Evolutionary conservation across 2,888 invertebrate genomes (phyloP).

Genomic region (Flexamia atlantica): DNA sequence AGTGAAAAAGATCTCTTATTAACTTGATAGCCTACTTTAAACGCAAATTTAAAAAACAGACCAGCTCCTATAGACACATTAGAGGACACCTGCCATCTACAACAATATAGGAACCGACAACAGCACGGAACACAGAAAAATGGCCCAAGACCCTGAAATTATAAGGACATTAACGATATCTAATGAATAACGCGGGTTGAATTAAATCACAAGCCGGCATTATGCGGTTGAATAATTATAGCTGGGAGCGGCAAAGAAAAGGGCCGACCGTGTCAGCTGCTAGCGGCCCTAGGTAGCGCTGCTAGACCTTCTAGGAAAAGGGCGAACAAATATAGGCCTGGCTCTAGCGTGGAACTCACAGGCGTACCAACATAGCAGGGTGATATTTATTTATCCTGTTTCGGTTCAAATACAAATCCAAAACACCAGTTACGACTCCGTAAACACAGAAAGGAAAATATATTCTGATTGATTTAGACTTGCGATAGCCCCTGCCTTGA

Average conservation of each 20-base stretch:
- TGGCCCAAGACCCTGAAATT: slow-evolving; percentile 4
- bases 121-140: not conserved
- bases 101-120: slow-evolving; percentile 6
- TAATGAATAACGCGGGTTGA: slow-evolving; percentile 44
- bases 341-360: slow-evolving; percentile 4
- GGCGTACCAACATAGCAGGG: not conserved
- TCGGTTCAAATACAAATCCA: no score
- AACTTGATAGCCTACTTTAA: no score
- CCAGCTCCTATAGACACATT: no score
- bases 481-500: no score
- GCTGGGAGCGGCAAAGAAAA: slow-evolving; percentile 21
- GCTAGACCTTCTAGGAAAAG: slow-evolving; percentile 43
- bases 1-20: no score
- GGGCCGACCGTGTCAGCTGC: slow-evolving; percentile 1
- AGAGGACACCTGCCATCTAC: not conserved
- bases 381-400: no score
- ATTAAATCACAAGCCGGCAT: slow-evolving; percentile 46
- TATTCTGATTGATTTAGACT: no score
- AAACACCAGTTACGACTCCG: no score
- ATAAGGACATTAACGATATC: slow-evolving; percentile 42
- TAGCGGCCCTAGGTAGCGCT: not conserved
- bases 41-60: no score
- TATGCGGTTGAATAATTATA: slow-evolving; percentile 53
- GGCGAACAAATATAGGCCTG: slow-evolving; percentile 39
- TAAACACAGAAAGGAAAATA: no score